A percentile compares a stretch with the other conserved stretches of the same genome.
These are phyloP conservation scores for Meandrina meandrites DNA, from an alignment of 92 coral and sea anemone species.

Conservation along the genomic window DNA sequence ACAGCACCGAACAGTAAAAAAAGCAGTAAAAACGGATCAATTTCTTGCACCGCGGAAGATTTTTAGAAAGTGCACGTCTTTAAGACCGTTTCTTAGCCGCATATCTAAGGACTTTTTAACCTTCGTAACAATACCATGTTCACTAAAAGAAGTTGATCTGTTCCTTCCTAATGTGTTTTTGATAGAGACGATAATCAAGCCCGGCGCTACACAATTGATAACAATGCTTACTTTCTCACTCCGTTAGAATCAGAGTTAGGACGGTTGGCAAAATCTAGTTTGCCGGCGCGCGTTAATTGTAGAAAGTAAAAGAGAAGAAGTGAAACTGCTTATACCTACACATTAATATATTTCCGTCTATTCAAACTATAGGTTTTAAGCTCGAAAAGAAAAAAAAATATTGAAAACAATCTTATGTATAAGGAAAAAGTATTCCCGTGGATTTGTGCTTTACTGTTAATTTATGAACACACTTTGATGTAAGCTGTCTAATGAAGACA, in stretches of 20 bases:
- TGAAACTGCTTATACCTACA: background rate
- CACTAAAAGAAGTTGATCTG: background rate
- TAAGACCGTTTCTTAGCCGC: background rate
- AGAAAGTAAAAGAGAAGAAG: background rate
- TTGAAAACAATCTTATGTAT: background rate
- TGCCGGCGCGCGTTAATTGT: background rate
- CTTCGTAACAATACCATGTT: background rate
- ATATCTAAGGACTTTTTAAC: background rate
- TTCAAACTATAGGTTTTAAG: background rate
- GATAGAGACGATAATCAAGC: background rate
- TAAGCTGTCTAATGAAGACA: background rate
- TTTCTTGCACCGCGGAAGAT: background rate
- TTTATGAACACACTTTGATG: background rate
- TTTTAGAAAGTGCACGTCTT: background rate
- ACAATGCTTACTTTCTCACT: background rate
- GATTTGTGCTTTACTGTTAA: background rate
- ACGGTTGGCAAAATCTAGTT: background rate
- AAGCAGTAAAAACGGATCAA: background rate
- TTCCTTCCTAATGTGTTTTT: slow-evolving; percentile 3
- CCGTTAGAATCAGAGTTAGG: background rate
- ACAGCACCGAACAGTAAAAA: background rate
- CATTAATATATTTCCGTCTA: too few relatives aligned
- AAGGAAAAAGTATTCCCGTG: background rate
- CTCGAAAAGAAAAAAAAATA: background rate
- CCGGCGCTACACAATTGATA: background rate